phyloP scores from a whole-genome alignment of 2,113 vertebrate genomes.

The Hyaena hyaena region DNA sequence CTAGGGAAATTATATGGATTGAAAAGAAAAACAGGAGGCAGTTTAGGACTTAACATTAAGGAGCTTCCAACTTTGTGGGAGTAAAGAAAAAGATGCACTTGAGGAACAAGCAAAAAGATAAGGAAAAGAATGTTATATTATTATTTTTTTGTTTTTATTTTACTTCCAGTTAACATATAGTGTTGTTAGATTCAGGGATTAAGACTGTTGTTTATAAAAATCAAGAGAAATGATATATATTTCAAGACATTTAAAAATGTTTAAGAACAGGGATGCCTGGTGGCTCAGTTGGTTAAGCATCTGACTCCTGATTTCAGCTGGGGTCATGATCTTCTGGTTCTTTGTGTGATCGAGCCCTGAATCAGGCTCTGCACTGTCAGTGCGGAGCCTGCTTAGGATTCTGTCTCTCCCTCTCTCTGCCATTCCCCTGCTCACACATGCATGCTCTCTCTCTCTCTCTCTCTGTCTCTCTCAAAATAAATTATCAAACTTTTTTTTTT shows the following conservation, averaged over 20 bases:
- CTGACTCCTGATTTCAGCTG: too few relatives aligned
- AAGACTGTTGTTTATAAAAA: background rate
- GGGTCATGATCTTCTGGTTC: too few relatives aligned
- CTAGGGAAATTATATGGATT: background rate
- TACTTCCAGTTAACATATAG: background rate
- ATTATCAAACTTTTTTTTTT: too few relatives aligned
- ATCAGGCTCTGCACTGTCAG: too few relatives aligned
- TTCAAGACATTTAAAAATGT: slow-evolving; percentile 31
- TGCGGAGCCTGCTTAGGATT: too few relatives aligned
- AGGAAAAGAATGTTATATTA: background rate
- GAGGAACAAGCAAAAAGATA: background rate
- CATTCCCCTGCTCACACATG: too few relatives aligned
- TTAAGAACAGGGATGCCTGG: background rate
- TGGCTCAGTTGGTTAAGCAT: too few relatives aligned
- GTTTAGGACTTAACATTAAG: background rate
- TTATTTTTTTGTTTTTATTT: background rate
- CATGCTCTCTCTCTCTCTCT: too few relatives aligned
- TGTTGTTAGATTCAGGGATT: background rate
- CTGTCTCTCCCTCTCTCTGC: too few relatives aligned
- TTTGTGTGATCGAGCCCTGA: too few relatives aligned
- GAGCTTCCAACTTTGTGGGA: background rate
- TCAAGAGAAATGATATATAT: background rate
- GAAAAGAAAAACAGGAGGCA: background rate
- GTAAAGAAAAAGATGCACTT: background rate
- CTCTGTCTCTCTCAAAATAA: too few relatives aligned